Conservation (phyloP, 2,113 vertebrate species). For the Elanoides forficatus region DNA sequence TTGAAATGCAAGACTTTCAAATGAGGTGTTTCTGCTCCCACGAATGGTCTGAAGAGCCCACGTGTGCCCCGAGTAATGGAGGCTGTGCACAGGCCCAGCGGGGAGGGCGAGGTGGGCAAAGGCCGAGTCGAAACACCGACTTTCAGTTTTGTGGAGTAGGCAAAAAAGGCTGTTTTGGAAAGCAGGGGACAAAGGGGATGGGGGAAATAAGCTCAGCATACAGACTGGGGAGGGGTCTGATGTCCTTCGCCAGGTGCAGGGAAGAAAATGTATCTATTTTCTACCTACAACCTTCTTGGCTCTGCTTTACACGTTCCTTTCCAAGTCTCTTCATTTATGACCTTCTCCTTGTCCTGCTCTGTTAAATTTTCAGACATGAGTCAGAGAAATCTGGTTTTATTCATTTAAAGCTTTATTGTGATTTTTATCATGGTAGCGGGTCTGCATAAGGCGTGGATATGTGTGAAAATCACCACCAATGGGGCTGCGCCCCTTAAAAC, state of each 20-base stretch:
- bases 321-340: background rate
- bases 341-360: background rate
- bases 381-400: background rate
- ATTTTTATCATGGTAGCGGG: background rate
- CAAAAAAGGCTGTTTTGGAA: background rate
- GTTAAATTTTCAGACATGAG: background rate
- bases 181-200: background rate
- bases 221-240: background rate
- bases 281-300: background rate
- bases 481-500: background rate
- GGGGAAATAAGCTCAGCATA: background rate
- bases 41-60: background rate
- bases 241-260: background rate
- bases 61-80: background rate
- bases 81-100: rapidly evolving
- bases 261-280: background rate
- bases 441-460: background rate
- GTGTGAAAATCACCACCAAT: background rate
- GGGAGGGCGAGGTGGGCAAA: rapidly evolving
- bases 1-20: background rate
- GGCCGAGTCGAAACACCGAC: background rate
- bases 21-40: background rate
- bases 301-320: background rate
- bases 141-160: background rate
- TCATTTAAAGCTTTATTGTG: background rate